A percentile compares a stretch with the other conserved stretches of the same genome.
phyloP scores from a whole-genome alignment of 2,888 invertebrate species.

The Myopa testacea region DNA sequence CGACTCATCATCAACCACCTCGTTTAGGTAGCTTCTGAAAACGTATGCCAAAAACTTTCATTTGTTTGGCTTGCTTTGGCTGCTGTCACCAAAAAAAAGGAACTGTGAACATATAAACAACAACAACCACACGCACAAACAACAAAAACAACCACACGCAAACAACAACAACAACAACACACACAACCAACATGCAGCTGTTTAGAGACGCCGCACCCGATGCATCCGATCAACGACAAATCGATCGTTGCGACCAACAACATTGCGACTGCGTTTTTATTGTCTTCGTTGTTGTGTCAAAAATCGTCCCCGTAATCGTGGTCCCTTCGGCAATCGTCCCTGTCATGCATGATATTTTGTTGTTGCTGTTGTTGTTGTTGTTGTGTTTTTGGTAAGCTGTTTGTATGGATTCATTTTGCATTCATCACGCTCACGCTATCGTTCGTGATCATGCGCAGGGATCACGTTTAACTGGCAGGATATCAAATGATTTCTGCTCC shows the following conservation, averaged over 20 bases:
- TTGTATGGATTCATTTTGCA: constrained; percentile 19
- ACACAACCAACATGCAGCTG: background rate
- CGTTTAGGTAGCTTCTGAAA: too few species aligned
- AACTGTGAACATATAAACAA: background rate
- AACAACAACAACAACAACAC: background rate
- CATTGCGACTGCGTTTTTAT: background rate
- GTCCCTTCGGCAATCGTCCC: too few species aligned
- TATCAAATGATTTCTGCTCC: constrained; percentile 8
- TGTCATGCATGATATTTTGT: too few species aligned
- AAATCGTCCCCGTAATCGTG: too few species aligned
- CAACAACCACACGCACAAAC: too few species aligned
- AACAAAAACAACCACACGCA: background rate
- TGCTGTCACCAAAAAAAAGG: too few species aligned
- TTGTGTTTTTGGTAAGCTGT: background rate
- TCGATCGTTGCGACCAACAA: background rate
- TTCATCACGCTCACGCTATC: constrained; percentile 10
- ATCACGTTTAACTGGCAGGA: constrained; percentile 1
- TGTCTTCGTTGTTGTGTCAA: too few species aligned
- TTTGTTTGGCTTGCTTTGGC: background rate
- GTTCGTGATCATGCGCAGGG: background rate
- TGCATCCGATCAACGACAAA: background rate
- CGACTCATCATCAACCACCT: too few species aligned
- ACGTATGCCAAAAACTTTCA: background rate
- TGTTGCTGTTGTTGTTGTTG: too few species aligned
- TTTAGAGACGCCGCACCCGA: background rate